Evolutionary conservation across 2,797 vertebrate genomes (phyloP).

Genomic region (Nannoperca obscura): DNA sequence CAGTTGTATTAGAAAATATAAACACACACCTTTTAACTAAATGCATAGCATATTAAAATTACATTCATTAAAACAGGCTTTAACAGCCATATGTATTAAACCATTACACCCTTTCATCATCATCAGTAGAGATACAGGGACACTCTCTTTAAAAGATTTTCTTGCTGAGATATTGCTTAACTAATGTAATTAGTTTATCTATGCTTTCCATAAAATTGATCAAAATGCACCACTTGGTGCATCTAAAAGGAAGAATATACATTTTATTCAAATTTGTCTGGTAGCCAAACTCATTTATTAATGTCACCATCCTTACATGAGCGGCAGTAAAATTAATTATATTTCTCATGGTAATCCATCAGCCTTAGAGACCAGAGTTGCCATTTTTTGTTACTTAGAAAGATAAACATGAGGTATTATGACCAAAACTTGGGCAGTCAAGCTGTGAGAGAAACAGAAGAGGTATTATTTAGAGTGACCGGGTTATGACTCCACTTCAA

Average conservation of each 20-base stretch:
- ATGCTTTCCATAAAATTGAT: slow-evolving; percentile 3
- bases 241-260: not conserved
- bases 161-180: not conserved
- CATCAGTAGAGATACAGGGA: not conserved
- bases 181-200: not conserved
- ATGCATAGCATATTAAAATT: too few species aligned
- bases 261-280: slow-evolving; percentile 26
- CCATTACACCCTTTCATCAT: too few species aligned
- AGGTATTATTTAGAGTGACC: slow-evolving; percentile 67
- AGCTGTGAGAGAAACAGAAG: slow-evolving; percentile 57
- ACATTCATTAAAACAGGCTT: too few species aligned
- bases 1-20: too few species aligned
- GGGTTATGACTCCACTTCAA: slow-evolving; percentile 67
- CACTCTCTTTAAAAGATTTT: not conserved
- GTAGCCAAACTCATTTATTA: slow-evolving; percentile 25
- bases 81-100: too few species aligned
- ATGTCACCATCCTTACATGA: slow-evolving; percentile 37
- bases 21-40: too few species aligned
- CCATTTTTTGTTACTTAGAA: slow-evolving; percentile 41
- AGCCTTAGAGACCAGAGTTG: slow-evolving; percentile 26
- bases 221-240: not conserved
- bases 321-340: slow-evolving; percentile 30
- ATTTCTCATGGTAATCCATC: slow-evolving; percentile 40
- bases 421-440: slow-evolving; percentile 54
- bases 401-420: slow-evolving; percentile 72